phyloP scores from a whole-genome alignment of 2,888 invertebrate species.

The Diabrotica balteata region DNA sequence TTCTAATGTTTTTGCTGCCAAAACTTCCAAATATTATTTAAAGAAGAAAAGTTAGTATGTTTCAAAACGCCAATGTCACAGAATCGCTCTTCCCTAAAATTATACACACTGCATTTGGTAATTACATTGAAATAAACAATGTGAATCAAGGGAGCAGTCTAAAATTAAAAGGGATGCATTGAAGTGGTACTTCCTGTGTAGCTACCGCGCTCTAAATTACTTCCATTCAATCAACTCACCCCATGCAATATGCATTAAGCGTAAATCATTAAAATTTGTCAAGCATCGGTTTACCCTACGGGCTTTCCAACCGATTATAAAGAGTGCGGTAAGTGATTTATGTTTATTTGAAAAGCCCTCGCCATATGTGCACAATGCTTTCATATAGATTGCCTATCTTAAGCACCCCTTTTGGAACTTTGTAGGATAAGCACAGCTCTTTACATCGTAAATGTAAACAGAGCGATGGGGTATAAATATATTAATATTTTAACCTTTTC shows the following conservation, averaged over 20 bases:
- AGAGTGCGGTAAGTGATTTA: conserved; percentile 23
- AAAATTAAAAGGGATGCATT: conserved; percentile 7
- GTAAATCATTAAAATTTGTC: conserved; percentile 24
- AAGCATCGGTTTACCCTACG: conserved; percentile 26
- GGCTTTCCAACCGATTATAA: conserved; percentile 23
- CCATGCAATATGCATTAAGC: conserved; percentile 1
- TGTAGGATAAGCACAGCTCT: conserved; percentile 6
- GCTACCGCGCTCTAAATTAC: conserved; percentile 15
- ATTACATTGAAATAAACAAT: no score
- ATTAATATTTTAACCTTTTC: no score
- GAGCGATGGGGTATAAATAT: no score
- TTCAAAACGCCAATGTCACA: no score
- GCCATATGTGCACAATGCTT: conserved; percentile 24
- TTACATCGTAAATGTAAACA: no score
- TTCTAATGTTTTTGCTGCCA: no score
- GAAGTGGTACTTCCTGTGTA: conserved; percentile 16
- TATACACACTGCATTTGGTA: no score
- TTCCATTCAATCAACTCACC: conserved; percentile 22
- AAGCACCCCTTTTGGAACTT: conserved; percentile 8
- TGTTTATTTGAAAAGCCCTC: conserved; percentile 22
- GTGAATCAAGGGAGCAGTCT: neutral
- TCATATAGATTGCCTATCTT: conserved; percentile 14
- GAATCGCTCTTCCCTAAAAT: no score
- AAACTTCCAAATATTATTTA: no score
- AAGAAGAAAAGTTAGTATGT: no score